Evolutionary conservation across 2,797 vertebrate genomes (phyloP).

Genomic region (Spheniscus humboldti): DNA sequence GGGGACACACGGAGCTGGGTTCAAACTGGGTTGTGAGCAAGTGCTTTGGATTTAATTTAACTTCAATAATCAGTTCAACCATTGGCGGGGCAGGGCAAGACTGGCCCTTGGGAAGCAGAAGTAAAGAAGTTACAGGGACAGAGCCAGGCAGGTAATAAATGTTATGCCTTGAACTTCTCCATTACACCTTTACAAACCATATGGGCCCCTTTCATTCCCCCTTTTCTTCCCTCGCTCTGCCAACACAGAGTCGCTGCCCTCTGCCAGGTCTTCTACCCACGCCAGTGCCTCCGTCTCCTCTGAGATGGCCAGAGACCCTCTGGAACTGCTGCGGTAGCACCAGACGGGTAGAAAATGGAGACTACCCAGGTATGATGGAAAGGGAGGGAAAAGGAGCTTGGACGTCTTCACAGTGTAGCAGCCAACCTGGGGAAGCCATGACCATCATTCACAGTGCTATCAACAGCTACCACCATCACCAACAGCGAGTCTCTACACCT

Average conservation of each 20-base stretch:
- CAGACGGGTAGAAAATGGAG: not conserved
- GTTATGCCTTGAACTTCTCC: not conserved
- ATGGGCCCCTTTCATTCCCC: not conserved
- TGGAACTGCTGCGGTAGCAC: not conserved
- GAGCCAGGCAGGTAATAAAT: not conserved
- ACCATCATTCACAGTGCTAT: not conserved
- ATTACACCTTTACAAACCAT: not conserved
- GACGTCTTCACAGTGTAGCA: not conserved
- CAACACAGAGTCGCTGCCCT: rapidly evolving
- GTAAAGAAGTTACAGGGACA: not conserved
- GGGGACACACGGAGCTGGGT: not conserved
- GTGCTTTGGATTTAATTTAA: not conserved
- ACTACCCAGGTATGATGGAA: not conserved
- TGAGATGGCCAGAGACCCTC: not conserved
- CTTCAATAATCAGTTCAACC: not conserved
- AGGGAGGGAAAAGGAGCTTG: not conserved
- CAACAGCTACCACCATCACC: not conserved
- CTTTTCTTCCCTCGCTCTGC: not conserved
- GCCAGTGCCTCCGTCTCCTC: not conserved
- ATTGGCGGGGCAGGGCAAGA: not conserved
- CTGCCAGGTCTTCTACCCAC: not conserved
- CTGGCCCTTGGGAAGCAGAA: not conserved
- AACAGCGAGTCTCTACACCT: not conserved
- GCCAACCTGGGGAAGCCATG: not conserved
- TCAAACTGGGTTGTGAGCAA: not conserved